Evolutionary conservation across 2,888 invertebrate species (phyloP).

Genomic region (Linnaemya tessellans): DNA sequence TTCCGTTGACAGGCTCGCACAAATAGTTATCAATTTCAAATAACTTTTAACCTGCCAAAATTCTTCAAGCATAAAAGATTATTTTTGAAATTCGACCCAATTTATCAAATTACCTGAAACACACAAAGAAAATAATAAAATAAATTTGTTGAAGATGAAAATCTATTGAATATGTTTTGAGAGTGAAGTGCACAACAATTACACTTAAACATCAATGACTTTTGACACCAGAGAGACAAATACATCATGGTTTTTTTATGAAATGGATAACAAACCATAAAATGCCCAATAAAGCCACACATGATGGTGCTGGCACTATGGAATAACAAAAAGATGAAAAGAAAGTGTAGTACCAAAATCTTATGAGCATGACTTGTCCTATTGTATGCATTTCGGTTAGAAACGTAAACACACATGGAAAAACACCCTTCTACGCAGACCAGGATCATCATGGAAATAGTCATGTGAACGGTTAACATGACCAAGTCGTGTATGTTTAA

Average conservation of each 20-base stretch:
- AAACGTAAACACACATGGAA: background rate
- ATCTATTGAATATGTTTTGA: slow-evolving; percentile 52
- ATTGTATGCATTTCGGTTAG: background rate
- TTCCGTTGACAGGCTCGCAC: background rate
- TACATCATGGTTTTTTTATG: slow-evolving; percentile 55
- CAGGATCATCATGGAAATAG: background rate
- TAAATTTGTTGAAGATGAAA: slow-evolving; percentile 27
- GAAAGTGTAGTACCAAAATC: background rate
- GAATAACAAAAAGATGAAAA: slow-evolving; percentile 10
- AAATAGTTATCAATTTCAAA: background rate
- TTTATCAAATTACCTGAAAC: slow-evolving; percentile 17
- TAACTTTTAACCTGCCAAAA: background rate
- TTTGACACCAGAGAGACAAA: slow-evolving; percentile 69
- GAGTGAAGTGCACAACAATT: slow-evolving; percentile 56
- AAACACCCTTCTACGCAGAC: background rate
- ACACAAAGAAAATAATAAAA: slow-evolving; percentile 16
- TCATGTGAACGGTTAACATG: slow-evolving; percentile 29
- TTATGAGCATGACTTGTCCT: background rate
- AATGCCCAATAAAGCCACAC: slow-evolving; percentile 31
- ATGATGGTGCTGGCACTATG: slow-evolving; percentile 16
- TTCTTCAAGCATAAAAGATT: background rate
- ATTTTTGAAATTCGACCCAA: background rate
- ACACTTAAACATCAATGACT: slow-evolving; percentile 64
- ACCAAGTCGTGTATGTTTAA: background rate
- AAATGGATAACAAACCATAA: slow-evolving; percentile 41